phyloP scores from a whole-genome alignment of 2,888 invertebrate species.

The Drosophila diplacantha region DNA sequence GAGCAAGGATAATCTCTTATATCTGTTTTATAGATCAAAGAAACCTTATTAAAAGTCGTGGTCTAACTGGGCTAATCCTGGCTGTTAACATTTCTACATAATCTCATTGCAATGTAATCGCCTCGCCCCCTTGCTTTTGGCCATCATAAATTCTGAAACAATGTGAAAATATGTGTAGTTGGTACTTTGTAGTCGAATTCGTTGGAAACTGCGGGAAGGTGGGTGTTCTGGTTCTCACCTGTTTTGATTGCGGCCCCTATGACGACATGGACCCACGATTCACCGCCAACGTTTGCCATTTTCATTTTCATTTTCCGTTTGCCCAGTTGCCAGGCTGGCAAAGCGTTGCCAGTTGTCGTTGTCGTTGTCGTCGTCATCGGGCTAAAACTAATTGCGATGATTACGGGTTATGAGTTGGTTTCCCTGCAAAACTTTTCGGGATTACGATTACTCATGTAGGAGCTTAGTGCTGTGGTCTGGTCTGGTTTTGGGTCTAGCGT shows the following conservation, averaged over 20 bases:
- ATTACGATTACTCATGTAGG: conserved; percentile 42
- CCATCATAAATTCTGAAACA: background rate
- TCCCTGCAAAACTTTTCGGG: conserved; percentile 40
- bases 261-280: conserved; percentile 26
- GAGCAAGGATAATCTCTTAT: too few species aligned
- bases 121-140: background rate
- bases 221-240: background rate
- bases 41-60: too few species aligned
- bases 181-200: conserved; percentile 22
- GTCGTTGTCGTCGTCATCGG: conserved; percentile 35
- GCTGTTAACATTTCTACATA: too few species aligned
- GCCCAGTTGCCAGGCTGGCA: conserved; percentile 25
- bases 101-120: background rate
- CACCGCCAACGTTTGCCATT: background rate
- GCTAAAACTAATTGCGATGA: conserved; percentile 56
- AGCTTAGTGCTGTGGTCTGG: conserved; percentile 30
- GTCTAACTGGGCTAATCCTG: too few species aligned
- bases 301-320: conserved; percentile 10
- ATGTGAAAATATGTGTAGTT: background rate
- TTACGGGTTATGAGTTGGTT: conserved; percentile 49
- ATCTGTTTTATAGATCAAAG: too few species aligned
- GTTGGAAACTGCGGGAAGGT: background rate
- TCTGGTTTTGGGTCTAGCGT: background rate
- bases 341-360: conserved; percentile 22
- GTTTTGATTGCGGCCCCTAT: conserved; percentile 30